These are phyloP conservation scores for Gasterosteus aculeatus DNA, from an alignment of 2,113 vertebrate genomes.

Conservation along the genomic window DNA sequence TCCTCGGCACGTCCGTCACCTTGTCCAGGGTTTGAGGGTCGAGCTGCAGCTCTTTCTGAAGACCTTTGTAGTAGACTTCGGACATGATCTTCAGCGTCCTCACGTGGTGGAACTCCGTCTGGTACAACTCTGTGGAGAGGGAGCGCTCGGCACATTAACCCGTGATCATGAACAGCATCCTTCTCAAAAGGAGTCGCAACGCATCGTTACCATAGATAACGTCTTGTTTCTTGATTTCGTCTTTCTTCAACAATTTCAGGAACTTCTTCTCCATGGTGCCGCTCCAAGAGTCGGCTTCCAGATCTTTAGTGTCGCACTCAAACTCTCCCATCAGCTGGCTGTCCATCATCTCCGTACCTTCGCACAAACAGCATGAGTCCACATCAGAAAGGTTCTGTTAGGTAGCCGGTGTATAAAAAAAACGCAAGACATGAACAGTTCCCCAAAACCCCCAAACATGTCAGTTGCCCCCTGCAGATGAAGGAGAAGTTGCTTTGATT, in stretches of 20 bases:
- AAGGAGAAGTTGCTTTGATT: too few species aligned
- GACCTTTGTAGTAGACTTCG: slow-evolving; percentile 89
- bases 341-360: slow-evolving; percentile 93
- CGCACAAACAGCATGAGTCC: background rate
- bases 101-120: slow-evolving; percentile 94
- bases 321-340: slow-evolving; percentile 93
- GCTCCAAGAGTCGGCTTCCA: slow-evolving; percentile 95
- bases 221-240: slow-evolving; percentile 91
- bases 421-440: background rate
- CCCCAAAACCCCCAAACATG: background rate
- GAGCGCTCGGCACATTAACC: background rate
- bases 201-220: slow-evolving; percentile 89
- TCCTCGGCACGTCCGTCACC: slow-evolving; percentile 26
- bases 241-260: slow-evolving; percentile 88
- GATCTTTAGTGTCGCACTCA: slow-evolving; percentile 86
- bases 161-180: background rate
- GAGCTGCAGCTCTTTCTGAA: slow-evolving; percentile 88
- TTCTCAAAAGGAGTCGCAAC: background rate
- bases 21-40: slow-evolving; percentile 87
- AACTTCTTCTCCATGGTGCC: slow-evolving; percentile 88
- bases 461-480: too few species aligned
- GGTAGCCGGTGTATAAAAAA: background rate
- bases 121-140: slow-evolving; percentile 84
- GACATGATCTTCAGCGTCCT: slow-evolving; percentile 94
- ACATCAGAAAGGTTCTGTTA: background rate